These are phyloP conservation scores for Trissolcus brochymenae DNA, from an alignment of 2,888 invertebrate species.

Conservation along the genomic window DNA sequence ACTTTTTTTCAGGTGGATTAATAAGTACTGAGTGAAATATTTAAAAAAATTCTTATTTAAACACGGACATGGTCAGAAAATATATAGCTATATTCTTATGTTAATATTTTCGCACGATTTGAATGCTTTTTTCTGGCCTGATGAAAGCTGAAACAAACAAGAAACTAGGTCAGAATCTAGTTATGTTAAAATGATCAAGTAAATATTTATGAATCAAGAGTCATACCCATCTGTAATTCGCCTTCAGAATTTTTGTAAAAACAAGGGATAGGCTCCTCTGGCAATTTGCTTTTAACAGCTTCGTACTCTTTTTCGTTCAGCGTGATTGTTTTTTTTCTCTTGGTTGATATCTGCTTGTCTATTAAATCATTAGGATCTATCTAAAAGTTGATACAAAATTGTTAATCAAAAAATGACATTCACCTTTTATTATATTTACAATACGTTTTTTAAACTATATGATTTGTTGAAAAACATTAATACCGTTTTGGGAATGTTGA, in stretches of 20 bases:
- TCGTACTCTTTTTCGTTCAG: slow-evolving; percentile 7
- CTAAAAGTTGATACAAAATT: neutral
- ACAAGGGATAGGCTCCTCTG: slow-evolving; percentile 3
- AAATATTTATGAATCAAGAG: neutral
- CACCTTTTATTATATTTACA: neutral
- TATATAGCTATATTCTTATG: neutral
- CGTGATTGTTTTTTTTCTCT: neutral
- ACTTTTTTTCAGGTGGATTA: neutral
- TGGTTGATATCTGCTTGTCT: neutral
- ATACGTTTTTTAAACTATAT: neutral
- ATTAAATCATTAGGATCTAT: slow-evolving; percentile 3
- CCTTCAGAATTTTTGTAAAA: slow-evolving; percentile 12
- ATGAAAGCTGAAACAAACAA: neutral
- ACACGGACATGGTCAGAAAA: neutral
- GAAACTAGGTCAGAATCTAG: neutral
- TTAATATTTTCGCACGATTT: neutral
- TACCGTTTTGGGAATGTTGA: slow-evolving; percentile 13
- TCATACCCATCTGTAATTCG: neutral
- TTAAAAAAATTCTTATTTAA: neutral
- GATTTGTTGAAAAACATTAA: neutral
- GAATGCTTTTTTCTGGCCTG: neutral
- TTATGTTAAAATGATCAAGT: neutral
- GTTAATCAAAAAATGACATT: neutral
- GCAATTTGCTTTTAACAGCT: neutral
- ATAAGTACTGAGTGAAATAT: neutral